These are phyloP conservation scores for Eupithecia pulchellata DNA, from an alignment of 2,888 invertebrate species.

Conservation along the genomic window DNA sequence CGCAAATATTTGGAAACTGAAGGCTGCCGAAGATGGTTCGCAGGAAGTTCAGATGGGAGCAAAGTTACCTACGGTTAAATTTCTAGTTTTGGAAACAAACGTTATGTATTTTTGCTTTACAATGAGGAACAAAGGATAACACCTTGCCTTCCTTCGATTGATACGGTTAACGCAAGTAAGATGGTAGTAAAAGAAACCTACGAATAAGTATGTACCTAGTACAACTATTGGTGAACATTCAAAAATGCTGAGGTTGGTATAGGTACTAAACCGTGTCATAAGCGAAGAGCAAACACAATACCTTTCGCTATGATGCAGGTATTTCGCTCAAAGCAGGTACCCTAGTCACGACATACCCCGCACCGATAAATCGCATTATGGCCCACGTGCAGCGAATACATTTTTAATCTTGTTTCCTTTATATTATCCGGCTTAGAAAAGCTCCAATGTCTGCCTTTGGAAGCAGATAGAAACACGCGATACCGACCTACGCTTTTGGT, in stretches of 20 bases:
- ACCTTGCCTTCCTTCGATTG: neutral
- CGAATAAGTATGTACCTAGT: neutral
- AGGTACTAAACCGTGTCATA: slow-evolving; percentile 37
- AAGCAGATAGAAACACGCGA: slow-evolving; percentile 44
- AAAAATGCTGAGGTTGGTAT: neutral
- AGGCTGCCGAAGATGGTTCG: slow-evolving; percentile 2
- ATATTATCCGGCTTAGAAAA: slow-evolving; percentile 76
- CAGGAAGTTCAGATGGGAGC: neutral
- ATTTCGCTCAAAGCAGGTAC: slow-evolving; percentile 61
- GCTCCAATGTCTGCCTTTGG: slow-evolving; percentile 53
- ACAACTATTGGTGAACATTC: neutral
- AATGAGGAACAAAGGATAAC: neutral
- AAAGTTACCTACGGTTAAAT: neutral
- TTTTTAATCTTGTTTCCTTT: slow-evolving; percentile 84
- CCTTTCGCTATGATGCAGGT: slow-evolving; percentile 57
- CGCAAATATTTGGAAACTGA: slow-evolving; percentile 25
- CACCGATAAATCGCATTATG: slow-evolving; percentile 83
- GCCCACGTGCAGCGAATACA: slow-evolving; percentile 83
- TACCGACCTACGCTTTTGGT: slow-evolving; percentile 17
- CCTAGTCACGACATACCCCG: slow-evolving; percentile 78
- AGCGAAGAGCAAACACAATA: slow-evolving; percentile 54
- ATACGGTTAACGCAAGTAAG: neutral
- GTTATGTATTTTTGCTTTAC: neutral
- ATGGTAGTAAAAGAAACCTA: neutral
- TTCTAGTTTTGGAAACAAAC: neutral